These are phyloP conservation scores for Lanius ludovicianus DNA, from an alignment of 2,113 vertebrate genomes.

Conservation along the genomic window DNA sequence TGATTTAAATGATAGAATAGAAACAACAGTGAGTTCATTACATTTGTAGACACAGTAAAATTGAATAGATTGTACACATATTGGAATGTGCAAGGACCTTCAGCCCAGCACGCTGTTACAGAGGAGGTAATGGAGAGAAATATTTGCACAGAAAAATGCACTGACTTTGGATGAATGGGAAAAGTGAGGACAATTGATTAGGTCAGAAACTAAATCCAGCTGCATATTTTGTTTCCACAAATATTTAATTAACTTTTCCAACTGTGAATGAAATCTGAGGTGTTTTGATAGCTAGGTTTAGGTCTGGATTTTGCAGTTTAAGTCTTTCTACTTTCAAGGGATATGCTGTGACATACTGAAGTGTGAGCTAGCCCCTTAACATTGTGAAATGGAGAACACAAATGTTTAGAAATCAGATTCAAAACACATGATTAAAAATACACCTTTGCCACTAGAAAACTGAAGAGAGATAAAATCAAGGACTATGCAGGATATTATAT, in stretches of 20 bases:
- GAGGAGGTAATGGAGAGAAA: not conserved
- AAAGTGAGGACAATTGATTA: not conserved
- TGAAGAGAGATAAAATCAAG: conserved; percentile 35
- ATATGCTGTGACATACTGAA: not conserved
- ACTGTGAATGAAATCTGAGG: not conserved
- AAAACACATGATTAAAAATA: conserved; percentile 49
- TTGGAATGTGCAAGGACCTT: not conserved
- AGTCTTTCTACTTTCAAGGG: not conserved
- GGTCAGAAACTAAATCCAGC: not conserved
- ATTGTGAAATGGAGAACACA: not conserved
- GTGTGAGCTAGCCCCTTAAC: not conserved
- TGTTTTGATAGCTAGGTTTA: not conserved
- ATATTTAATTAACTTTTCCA: not conserved
- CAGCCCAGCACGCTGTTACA: not conserved
- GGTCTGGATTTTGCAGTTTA: not conserved
- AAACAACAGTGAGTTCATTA: not conserved
- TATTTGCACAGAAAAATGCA: not conserved
- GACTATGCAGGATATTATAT: conserved; percentile 14
- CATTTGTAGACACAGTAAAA: not conserved
- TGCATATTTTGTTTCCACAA: not conserved
- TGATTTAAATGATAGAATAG: not conserved
- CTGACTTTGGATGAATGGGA: not conserved
- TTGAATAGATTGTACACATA: not conserved
- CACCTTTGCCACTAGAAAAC: conserved; percentile 30
- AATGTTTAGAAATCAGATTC: conserved; percentile 43